These are phyloP conservation scores for Murina feae DNA, from an alignment of 2,113 vertebrate species.

Conservation along the genomic window DNA sequence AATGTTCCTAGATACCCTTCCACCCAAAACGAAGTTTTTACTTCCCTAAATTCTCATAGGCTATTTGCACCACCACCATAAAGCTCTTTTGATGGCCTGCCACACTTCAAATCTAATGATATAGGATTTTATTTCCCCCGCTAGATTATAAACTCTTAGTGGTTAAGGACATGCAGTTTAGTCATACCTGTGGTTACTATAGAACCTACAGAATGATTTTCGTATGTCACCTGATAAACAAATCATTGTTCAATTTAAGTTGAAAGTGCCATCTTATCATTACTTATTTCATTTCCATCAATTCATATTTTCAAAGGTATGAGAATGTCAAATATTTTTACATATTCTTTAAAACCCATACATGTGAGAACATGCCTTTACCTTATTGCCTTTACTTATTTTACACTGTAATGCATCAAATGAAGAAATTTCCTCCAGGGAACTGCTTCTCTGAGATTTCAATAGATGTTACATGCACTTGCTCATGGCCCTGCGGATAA, in stretches of 20 bases:
- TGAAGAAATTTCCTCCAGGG: not conserved
- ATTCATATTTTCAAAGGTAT: not conserved
- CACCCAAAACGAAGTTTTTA: not conserved
- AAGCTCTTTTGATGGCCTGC: not conserved
- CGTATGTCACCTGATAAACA: not conserved
- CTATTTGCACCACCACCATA: not conserved
- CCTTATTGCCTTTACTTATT: not conserved
- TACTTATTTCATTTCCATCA: not conserved
- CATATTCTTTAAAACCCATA: not conserved
- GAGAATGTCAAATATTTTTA: not conserved
- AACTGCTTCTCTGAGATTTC: conserved; percentile 5
- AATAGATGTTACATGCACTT: not conserved
- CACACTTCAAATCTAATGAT: not conserved
- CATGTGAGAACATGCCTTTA: not conserved
- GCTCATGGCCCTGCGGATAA: not conserved
- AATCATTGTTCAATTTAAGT: not conserved
- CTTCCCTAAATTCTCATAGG: not conserved
- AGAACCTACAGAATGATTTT: not conserved
- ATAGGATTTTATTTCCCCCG: not conserved
- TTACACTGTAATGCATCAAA: not conserved
- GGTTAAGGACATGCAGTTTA: not conserved
- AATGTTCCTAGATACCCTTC: not conserved
- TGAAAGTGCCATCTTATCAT: not conserved
- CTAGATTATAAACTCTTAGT: not conserved
- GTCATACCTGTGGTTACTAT: not conserved